Evolutionary conservation across 2,797 vertebrate genomes (phyloP).

Genomic region (Pelochelys cantorii): DNA sequence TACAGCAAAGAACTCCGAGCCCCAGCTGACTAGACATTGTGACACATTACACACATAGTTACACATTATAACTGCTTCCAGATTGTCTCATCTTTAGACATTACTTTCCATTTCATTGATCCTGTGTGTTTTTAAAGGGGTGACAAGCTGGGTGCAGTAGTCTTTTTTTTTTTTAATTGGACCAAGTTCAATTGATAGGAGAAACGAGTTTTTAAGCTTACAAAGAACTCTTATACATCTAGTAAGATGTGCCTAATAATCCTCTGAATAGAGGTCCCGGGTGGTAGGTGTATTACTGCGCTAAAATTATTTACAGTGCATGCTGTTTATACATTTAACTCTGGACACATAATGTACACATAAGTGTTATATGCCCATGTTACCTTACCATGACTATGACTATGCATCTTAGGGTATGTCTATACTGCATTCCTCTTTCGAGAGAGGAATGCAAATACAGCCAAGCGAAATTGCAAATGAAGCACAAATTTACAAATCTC

Average conservation of each 20-base stretch:
- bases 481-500: too few species aligned
- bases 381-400: background rate
- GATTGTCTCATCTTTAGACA: background rate
- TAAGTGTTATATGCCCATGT: background rate
- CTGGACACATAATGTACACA: background rate
- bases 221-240: background rate
- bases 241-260: background rate
- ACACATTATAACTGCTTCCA: accelerated
- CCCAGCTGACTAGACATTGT: background rate
- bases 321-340: accelerated
- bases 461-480: too few species aligned
- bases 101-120: background rate
- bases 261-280: accelerated
- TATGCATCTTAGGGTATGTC: background rate
- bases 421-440: too few species aligned
- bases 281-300: accelerated
- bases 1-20: background rate
- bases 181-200: too few species aligned
- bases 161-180: background rate
- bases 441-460: too few species aligned
- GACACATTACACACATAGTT: accelerated
- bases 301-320: background rate
- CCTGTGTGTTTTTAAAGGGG: background rate
- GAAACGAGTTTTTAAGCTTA: too few species aligned
- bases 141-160: background rate